Base-by-base conservation (phyloP, 1,140 invertebrate genomes). In the Lepidotrigona ventralis region DNA sequence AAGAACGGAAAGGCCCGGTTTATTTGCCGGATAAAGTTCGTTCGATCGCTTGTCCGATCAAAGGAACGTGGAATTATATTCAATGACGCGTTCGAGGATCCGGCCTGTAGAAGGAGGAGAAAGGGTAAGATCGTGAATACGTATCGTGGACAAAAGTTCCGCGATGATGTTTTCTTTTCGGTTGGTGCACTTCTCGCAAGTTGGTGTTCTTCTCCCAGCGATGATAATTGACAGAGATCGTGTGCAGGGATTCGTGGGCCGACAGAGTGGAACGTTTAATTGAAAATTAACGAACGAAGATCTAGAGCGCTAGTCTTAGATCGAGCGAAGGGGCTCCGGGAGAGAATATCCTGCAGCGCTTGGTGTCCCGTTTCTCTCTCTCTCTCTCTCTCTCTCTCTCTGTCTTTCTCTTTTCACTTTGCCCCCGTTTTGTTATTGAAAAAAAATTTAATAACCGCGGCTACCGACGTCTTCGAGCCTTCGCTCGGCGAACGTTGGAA, bases 221-320 rank as follows among this genome's bases (percentile, higher is more conserved):
- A 56, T 83, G 70, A 79, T 84, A 70, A 84, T 76, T 46, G 39
- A 46, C 39, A 46, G 39, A 46, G 39, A 46, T 6, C 39, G 39
- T 8, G 39, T 46, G 39, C 39, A 46, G 39, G 39, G 39, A 90
- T 85, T 89, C 83, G 86, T 71, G 58, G n/a, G 39, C 78, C 39
- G 39, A 39, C 39, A 39, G 81, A 87, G 90, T 85, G 90, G 86
- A 90, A 90, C 89, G 85, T 91, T 92, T 92, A 91, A 92, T 92
- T 91, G 90, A 91, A n/a, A 92, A 89, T 91, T n/a, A n/a, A n/a
- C 87, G 86, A 88, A 5, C 87, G 71, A 60, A 0, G 68, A 68
- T 71, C 87, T 77, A 89, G 84, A 72, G 26, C 71, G 83, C 80
- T 81, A 8, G 39, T 0, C 39, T 6, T 46, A 46, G 39, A 72